Conservation (phyloP, 1,140 invertebrate genomes). For the Ceratoteleas bidentatus region DNA sequence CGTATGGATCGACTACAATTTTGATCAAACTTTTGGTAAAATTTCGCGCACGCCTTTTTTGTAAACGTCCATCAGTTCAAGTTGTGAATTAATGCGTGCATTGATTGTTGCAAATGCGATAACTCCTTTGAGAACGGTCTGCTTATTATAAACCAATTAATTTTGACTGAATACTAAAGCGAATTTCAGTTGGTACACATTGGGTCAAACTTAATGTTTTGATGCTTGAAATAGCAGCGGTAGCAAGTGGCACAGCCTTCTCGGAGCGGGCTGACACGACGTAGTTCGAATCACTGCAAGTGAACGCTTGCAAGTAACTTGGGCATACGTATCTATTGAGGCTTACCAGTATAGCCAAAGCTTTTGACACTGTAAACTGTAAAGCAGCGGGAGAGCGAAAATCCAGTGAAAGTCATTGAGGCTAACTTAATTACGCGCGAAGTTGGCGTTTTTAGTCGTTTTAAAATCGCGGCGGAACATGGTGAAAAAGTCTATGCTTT, state of each 20-base stretch:
- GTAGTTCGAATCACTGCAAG: conserved; percentile 70
- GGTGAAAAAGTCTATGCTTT: conserved; percentile 15
- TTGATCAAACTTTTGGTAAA: not conserved
- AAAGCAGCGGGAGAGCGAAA: conserved; percentile 61
- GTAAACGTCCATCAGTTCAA: not conserved
- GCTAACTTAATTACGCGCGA: conserved; percentile 39
- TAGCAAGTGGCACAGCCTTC: conserved; percentile 40
- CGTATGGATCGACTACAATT: no score
- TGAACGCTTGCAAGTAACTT: conserved; percentile 52
- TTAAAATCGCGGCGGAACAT: conserved; percentile 33
- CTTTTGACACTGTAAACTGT: conserved; percentile 75
- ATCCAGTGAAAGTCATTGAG: conserved; percentile 55
- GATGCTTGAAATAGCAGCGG: conserved; percentile 33
- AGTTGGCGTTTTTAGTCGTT: conserved; percentile 29
- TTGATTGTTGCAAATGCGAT: not conserved
- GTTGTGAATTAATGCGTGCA: not conserved
- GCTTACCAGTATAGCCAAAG: conserved; percentile 54
- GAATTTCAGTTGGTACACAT: conserved; percentile 41
- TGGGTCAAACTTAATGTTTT: conserved; percentile 58
- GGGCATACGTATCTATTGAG: conserved; percentile 47
- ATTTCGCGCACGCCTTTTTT: no score
- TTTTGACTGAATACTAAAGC: conserved; percentile 28
- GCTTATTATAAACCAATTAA: conserved; percentile 55
- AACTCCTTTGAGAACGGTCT: conserved; percentile 26
- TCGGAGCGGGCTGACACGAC: conserved; percentile 65